Evolutionary conservation across 2,113 vertebrate species (phyloP).

Genomic region (Aramus guarauna): DNA sequence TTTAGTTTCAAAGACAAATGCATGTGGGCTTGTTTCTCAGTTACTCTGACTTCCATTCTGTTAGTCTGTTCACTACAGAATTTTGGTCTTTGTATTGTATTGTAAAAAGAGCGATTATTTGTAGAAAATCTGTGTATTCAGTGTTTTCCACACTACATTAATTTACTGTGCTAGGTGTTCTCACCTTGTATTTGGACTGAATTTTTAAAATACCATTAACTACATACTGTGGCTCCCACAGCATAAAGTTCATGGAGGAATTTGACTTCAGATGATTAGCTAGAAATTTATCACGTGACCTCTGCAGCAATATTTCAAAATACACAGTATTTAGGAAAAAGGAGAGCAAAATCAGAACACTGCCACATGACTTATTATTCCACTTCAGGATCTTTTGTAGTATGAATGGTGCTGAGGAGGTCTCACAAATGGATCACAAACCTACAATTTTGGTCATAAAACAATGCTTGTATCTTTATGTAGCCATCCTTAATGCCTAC

Average conservation of each 20-base stretch:
- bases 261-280: constrained; percentile 49
- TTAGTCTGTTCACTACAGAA: neutral
- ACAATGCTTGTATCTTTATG: neutral
- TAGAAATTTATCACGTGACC: constrained; percentile 19
- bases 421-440: neutral
- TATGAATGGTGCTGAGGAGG: neutral
- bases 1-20: neutral
- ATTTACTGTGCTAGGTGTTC: neutral
- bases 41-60: neutral
- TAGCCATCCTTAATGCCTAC: neutral
- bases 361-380: neutral
- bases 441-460: neutral
- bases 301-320: neutral
- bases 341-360: neutral
- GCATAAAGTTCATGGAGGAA: constrained; percentile 3
- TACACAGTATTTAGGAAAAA: neutral
- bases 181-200: neutral
- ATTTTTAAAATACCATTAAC: constrained; percentile 25
- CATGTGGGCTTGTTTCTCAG: neutral
- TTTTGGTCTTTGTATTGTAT: neutral
- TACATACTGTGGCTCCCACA: neutral
- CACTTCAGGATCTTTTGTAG: neutral
- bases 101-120: neutral
- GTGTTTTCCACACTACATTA: neutral
- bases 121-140: neutral